Evolutionary conservation across 2,113 vertebrate species (phyloP).

Genomic region (Grallaria varia): DNA sequence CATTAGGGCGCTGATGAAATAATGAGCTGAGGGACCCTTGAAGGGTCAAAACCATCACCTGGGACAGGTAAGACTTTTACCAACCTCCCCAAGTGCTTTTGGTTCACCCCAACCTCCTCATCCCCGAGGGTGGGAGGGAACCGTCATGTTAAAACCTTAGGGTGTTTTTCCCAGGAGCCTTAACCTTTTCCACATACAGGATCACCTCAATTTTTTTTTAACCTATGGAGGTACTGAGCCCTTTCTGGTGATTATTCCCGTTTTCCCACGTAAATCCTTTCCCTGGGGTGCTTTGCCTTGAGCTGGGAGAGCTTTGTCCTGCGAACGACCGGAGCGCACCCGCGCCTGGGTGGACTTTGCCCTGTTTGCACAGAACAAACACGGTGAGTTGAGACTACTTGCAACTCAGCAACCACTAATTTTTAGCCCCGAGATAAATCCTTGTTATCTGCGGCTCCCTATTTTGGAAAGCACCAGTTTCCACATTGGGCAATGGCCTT

Average conservation of each 20-base stretch:
- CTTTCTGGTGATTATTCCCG: background rate
- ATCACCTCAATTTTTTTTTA: fast-evolving
- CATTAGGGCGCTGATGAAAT: background rate
- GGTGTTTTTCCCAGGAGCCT: background rate
- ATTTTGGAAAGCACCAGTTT: background rate
- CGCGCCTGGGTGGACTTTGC: background rate
- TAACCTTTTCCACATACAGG: background rate
- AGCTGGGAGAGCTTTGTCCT: background rate
- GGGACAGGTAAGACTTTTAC: background rate
- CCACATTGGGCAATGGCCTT: background rate
- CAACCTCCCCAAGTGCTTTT: background rate
- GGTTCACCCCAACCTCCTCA: background rate
- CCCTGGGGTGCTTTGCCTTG: background rate
- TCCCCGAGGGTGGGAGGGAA: background rate
- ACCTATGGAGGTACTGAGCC: background rate
- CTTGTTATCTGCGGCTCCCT: background rate
- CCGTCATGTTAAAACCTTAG: fast-evolving
- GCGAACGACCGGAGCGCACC: fast-evolving
- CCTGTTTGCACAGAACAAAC: conserved; percentile 10
- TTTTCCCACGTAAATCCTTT: background rate
- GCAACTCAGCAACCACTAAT: conserved; percentile 1
- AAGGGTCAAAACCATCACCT: background rate
- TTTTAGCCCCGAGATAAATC: background rate
- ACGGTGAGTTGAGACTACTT: background rate
- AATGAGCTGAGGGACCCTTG: background rate